These are phyloP conservation scores for Neodiprion virginianus DNA, from an alignment of 1,140 invertebrate species.

Conservation along the genomic window DNA sequence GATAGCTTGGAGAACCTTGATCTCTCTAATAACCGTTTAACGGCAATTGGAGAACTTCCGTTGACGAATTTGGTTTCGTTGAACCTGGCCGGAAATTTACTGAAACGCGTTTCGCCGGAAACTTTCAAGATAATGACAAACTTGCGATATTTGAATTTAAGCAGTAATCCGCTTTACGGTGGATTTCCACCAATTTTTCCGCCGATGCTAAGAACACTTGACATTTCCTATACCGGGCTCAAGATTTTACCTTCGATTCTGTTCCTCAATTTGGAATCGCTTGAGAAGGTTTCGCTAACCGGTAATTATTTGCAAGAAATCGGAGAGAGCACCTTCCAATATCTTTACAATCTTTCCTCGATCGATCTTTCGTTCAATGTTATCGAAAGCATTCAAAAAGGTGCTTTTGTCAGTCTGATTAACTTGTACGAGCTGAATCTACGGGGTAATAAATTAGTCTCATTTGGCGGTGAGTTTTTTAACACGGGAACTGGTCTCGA, in stretches of 20 bases:
- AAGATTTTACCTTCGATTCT: conserved; percentile 75
- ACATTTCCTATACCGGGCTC: conserved; percentile 76
- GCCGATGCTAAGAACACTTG: conserved; percentile 67
- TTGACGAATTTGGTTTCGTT: conserved; percentile 72
- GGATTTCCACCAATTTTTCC: conserved; percentile 59
- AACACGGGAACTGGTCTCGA: conserved; percentile 79
- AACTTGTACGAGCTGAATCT: conserved; percentile 79
- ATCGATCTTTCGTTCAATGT: conserved; percentile 80
- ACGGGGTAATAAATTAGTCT: conserved; percentile 75
- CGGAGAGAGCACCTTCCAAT: conserved; percentile 74
- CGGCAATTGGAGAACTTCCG: conserved; percentile 69
- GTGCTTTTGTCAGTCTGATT: conserved; percentile 76
- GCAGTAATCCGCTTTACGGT: conserved; percentile 72
- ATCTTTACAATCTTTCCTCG: conserved; percentile 73
- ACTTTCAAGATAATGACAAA: conserved; percentile 74
- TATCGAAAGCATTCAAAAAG: conserved; percentile 77
- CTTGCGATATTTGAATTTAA: conserved; percentile 79
- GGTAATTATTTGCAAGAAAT: conserved; percentile 76
- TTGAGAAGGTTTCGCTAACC: conserved; percentile 71
- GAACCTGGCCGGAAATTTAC: conserved; percentile 80
- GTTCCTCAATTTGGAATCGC: conserved; percentile 69
- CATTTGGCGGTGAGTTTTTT: conserved; percentile 78
- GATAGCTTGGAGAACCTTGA: conserved; percentile 75
- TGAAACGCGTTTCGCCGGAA: conserved; percentile 72
- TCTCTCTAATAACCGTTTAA: conserved; percentile 78